Evolutionary conservation across 2,797 vertebrate species (phyloP).

Genomic region (Sebastes vulpes): DNA sequence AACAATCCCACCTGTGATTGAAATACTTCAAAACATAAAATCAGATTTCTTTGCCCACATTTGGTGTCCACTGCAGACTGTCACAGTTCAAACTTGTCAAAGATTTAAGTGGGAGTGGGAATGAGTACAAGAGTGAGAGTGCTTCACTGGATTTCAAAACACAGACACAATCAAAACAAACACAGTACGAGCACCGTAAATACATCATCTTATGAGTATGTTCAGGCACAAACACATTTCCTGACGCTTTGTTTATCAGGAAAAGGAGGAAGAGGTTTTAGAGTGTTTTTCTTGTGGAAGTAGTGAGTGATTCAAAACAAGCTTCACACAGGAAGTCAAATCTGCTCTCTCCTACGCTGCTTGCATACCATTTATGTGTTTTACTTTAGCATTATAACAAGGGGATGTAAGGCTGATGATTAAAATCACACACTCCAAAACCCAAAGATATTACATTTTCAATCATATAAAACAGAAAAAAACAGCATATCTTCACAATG

Average conservation of each 20-base stretch:
- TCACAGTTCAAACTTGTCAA: neutral
- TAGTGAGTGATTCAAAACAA: constrained; percentile 9
- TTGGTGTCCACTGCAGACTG: neutral
- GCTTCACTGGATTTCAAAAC: neutral
- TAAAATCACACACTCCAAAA: neutral
- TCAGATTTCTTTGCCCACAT: neutral
- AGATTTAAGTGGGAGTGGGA: neutral
- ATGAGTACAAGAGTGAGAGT: neutral
- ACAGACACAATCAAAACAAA: constrained; percentile 4
- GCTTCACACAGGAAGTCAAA: neutral
- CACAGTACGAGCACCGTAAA: neutral
- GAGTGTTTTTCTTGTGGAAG: neutral
- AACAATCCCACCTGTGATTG: neutral
- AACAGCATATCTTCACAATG: neutral
- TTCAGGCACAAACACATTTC: neutral
- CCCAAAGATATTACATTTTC: neutral
- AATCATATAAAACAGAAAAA: neutral
- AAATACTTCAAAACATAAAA: neutral
- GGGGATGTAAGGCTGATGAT: neutral
- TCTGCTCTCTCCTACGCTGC: neutral
- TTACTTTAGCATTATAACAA: neutral
- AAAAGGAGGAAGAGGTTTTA: constrained; percentile 2
- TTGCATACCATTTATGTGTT: neutral
- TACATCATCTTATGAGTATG: neutral
- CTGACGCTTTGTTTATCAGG: neutral